Base-by-base conservation (phyloP, 1,140 invertebrate genomes). In the Berghia stephanieae region DNA sequence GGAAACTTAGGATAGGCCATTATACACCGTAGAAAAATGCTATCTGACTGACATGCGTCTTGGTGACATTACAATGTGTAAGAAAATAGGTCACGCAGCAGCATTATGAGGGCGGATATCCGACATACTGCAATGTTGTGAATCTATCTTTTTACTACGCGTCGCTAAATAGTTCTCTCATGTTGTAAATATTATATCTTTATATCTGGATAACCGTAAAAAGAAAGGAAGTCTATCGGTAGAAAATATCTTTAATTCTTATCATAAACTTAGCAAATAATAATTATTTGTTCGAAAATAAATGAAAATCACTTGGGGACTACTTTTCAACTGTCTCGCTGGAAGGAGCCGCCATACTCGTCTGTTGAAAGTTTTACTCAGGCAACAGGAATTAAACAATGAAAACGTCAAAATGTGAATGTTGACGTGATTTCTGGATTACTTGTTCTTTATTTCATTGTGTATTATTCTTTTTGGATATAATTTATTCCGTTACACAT, bases 281-380 rank as follows among this genome's bases (percentile, higher is more conserved):
- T 24, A 49, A 34, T 44, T 6, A 0, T 67, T 21, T 31, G 2
- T 31, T 73, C n/a, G 2, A 57, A 38, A 18, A 13, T 49, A n/a
- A 43, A 46, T 68, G 46, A 71, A 43, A 27, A 44, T 49, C 27
- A 57, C n/a, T n/a, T 36, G 16, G 49, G 79, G 60, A 80, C 79
- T 80, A 80, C 76, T 80, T 80, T 80, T 75, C 74, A 80, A 80
- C 75, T 80, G 79, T 52, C 79, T 52, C 75, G 79, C 52, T 77
- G 75, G 75, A 77, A 67, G 67, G 60, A 52, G 72, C 75, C 79
- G 75, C 79, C 75, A 80, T 77, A 80, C 70, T 70, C 36, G 10
- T 67, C 34, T 74, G 75, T 72, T 38, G 63, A 43, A 21, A 52
- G 57, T 68, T 34, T 40, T 68, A 63, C 18, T 63, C 57, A 16